Evolutionary conservation across 2,888 invertebrate genomes (phyloP), one percentile per base, ranked within the genome.

Genomic region (Ochropacha duplaris): DNA sequence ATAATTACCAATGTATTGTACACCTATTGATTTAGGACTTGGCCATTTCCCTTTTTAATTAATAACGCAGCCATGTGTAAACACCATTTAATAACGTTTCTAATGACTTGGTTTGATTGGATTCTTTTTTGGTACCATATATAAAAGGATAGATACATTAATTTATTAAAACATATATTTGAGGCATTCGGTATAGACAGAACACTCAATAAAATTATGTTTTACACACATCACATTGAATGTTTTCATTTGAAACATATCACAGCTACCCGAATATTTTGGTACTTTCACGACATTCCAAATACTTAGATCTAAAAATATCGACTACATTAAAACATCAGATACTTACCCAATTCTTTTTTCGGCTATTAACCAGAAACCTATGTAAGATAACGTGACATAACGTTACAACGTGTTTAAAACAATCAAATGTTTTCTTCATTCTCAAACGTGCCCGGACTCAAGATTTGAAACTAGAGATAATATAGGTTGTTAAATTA

Each of bases 261-360:
- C 84, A 85, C 84, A 84, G 83, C 76, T 74, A 73, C 71, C 76
- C 71, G 68, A 69, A 66, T 56, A 60, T 65, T 78, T 72, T 76
- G 74, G 74, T 79, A 72, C 66, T 59, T 66, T 68, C 64, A 64
- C 59, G 61, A 62, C 64, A 61, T 67, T 63, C 63, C 62, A 57
- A 58, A 66, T 57, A 56, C 50, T 54, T 56, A 58, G 56, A 61
- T 57, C 58, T 52, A 57, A 55, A 54, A 54, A 51, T 50, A 58
- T 50, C 4, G 49, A 49, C 51, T 50, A 58, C 55, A 26, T 19
- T 39, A 50, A 57, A 44, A 57, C 56, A 57, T 57, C 44, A 19
- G 19, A 16, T 44, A 44, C 44, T 44, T 44, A 44, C 14, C 44
- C 19, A 19, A 19, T 44, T 19, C 9, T 9, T 9, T n/a, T 16